Evolutionary conservation across 30 jellyfish, hydroid and myxozoan genomes (phyloP).

Genomic region (Chironex yamaguchii): DNA sequence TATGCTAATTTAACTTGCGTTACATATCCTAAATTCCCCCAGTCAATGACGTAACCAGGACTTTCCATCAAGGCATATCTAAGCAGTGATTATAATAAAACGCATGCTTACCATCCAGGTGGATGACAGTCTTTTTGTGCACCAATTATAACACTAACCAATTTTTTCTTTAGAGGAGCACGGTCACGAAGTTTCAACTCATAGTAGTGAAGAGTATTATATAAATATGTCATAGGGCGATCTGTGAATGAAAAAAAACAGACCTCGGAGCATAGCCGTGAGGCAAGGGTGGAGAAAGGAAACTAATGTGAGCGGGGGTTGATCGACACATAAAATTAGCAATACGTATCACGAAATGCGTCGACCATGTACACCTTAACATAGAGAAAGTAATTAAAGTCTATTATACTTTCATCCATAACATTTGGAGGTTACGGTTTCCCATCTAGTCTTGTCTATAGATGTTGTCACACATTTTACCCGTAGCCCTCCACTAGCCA

Average conservation of each 20-base stretch:
- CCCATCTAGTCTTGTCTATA: too few species aligned
- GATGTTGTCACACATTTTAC: too few species aligned
- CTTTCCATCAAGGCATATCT: neutral
- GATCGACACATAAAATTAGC: neutral
- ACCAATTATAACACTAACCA: slow-evolving; percentile 77
- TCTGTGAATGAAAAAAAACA: slow-evolving; percentile 65
- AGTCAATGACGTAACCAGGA: neutral
- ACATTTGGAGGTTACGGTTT: too few species aligned
- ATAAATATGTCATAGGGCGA: slow-evolving; percentile 86
- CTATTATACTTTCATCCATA: too few species aligned
- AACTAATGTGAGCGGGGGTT: too few species aligned
- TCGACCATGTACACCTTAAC: too few species aligned
- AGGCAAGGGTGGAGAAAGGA: too few species aligned
- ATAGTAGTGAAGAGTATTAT: slow-evolving; percentile 84
- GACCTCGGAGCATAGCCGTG: too few species aligned
- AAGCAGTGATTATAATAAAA: neutral
- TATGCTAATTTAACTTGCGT: neutral
- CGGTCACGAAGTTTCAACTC: slow-evolving; percentile 81
- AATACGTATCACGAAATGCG: neutral
- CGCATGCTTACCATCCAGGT: slow-evolving; percentile 77
- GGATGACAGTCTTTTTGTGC: slow-evolving; percentile 82
- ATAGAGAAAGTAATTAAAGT: too few species aligned
- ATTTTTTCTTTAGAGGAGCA: slow-evolving; percentile 67
- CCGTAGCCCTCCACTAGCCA: too few species aligned
- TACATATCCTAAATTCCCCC: neutral